A percentile compares a stretch with the other conserved stretches of the same genome.
Conservation (phyloP, 1,140 invertebrate species). For the Andrena cerasifolii region DNA sequence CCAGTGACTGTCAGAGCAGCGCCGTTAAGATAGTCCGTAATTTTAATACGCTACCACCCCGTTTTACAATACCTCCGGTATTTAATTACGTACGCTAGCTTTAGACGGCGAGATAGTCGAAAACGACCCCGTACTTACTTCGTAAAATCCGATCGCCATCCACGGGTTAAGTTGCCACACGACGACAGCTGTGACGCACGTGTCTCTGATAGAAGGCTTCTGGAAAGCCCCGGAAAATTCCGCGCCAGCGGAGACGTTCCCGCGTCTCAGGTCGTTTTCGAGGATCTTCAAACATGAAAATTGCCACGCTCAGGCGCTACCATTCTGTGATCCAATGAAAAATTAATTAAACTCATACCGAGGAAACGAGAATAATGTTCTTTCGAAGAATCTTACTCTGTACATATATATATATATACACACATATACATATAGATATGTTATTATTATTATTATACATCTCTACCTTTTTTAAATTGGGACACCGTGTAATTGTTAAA, state of each 20-base stretch:
- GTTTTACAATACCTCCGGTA: conserved; percentile 71
- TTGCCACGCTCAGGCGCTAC: conserved; percentile 76
- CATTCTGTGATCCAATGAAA: conserved; percentile 76
- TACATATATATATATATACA: conserved; percentile 65
- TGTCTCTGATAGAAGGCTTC: too few species aligned
- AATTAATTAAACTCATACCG: conserved; percentile 62
- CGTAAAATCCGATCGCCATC: too few species aligned
- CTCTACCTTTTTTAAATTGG: conserved; percentile 50
- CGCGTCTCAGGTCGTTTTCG: conserved; percentile 55
- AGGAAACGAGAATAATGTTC: conserved; percentile 59
- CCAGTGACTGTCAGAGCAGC: conserved; percentile 60
- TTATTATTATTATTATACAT: conserved; percentile 60
- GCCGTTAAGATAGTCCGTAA: conserved; percentile 60
- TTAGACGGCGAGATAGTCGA: conserved; percentile 61
- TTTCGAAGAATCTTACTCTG: conserved; percentile 65
- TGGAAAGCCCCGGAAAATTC: background rate
- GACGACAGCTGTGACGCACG: too few species aligned
- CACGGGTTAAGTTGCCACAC: too few species aligned
- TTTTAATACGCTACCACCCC: conserved; percentile 70
- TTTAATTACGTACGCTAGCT: conserved; percentile 70
- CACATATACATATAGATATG: too few species aligned
- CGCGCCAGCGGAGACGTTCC: too few species aligned
- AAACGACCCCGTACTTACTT: conserved; percentile 37
- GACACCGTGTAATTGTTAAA: conserved; percentile 49
- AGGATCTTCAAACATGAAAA: conserved; percentile 64